A percentile compares a stretch with the other conserved stretches of the same genome.
Evolutionary conservation across 1,140 invertebrate species (phyloP).

Genomic region (Dreissena polymorpha): DNA sequence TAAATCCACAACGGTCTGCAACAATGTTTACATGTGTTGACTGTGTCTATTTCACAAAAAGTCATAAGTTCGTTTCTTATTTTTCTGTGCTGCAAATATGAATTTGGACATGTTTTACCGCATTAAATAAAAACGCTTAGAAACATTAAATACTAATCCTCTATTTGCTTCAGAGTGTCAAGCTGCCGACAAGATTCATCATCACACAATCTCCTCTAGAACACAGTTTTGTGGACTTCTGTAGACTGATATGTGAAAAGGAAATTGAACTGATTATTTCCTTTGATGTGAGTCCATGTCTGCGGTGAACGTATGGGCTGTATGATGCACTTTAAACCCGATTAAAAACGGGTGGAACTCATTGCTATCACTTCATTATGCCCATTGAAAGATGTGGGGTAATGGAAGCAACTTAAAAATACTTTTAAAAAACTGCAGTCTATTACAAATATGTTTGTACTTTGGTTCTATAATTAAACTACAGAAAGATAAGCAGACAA

Average conservation of each 20-base stretch:
- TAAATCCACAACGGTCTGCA: too few relatives aligned
- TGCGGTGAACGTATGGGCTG: too few relatives aligned
- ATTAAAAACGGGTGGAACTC: neutral
- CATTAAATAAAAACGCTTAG: too few relatives aligned
- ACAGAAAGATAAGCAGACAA: too few relatives aligned
- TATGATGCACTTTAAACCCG: neutral
- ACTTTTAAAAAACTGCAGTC: neutral
- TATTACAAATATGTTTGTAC: neutral
- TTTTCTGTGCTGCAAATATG: too few relatives aligned
- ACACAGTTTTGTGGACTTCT: neutral
- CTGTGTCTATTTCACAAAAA: too few relatives aligned
- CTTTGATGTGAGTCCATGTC: neutral
- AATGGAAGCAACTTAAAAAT: neutral
- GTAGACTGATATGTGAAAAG: slow-evolving; percentile 3
- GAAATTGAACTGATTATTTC: slow-evolving; percentile 1
- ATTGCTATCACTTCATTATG: neutral
- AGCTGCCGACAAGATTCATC: neutral
- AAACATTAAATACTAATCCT: too few relatives aligned
- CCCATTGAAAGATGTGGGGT: neutral
- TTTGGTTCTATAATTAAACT: too few relatives aligned
- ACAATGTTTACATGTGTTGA: too few relatives aligned
- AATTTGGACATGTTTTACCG: too few relatives aligned
- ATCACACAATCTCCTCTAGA: slow-evolving; percentile 11
- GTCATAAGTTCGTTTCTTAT: too few relatives aligned
- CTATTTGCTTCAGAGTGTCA: too few relatives aligned